A percentile compares a stretch with the other conserved stretches of the same genome.
phyloP scores from a whole-genome alignment of 2,888 invertebrate species.

The Bhutanitis thaidina region DNA sequence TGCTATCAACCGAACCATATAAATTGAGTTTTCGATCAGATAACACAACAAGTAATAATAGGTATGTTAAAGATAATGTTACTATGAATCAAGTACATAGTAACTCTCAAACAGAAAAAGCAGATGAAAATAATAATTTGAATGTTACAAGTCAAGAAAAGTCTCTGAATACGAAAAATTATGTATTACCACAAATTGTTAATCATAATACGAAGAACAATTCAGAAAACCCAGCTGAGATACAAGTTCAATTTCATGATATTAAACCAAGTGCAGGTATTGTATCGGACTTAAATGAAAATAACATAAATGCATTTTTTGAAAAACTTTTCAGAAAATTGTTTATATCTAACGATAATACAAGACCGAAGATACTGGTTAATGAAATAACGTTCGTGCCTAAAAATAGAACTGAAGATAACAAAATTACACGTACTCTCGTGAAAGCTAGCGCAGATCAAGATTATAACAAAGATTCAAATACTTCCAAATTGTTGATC shows the following conservation, averaged over 20 bases:
- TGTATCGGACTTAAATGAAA: too few species aligned
- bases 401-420: too few species aligned
- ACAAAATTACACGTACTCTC: too few species aligned
- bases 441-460: neutral
- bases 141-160: neutral
- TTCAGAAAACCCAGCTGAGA: too few species aligned
- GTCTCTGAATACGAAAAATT: neutral
- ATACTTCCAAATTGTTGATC: conserved; percentile 1
- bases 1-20: conserved; percentile 17
- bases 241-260: neutral
- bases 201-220: too few species aligned
- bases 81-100: neutral
- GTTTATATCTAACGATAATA: too few species aligned
- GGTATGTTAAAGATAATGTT: too few species aligned
- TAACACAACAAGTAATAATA: neutral
- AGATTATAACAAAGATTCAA: neutral
- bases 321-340: too few species aligned
- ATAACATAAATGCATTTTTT: too few species aligned
- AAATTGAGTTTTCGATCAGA: conserved; percentile 5
- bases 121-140: neutral
- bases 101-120: neutral
- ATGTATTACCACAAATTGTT: neutral
- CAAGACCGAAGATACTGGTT: too few species aligned
- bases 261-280: neutral
- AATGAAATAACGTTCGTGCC: too few species aligned